Base-by-base conservation (phyloP, 2,113 vertebrate genomes). In the Lophura nycthemera region DNA sequence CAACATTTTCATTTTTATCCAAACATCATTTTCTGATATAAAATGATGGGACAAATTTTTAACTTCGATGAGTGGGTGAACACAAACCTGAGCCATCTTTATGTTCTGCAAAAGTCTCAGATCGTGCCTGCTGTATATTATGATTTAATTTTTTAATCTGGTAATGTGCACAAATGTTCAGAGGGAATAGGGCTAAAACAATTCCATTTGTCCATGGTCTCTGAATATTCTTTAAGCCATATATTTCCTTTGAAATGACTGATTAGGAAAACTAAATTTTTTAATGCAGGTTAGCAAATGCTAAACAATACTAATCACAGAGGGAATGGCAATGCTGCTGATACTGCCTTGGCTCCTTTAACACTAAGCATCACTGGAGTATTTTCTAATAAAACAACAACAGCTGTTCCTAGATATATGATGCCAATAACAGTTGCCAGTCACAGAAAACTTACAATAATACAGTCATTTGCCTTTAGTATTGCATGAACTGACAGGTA, bases 321-420 rank as follows among this genome's bases (percentile, higher is more conserved):
- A 79, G 86, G 83, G 73, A 90, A 93, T 36, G 52, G 63, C 36
- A 65, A 40, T 36, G 56, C 52, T 92, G 57, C 69, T 81, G 76
- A 63, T 86, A 34, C 59, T 84, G 73, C n/a, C 76, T 95, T 97
- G 94, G 95, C 93, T 97, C 48, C 36, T 81, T 95, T 18, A 90
- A 59, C 40, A 34, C 32, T 65, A 79, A 86, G 70, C 81, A 88
- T 95, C 93, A 93, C 88, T 94, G 80, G 83, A 91, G 88, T 86
- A 82, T 95, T 96, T 95, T 95, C 88, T 95, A 95, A 96, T 95
- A 95, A 96, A 95, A 95, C 91, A 97, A 92, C 88, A 96, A 88
- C 96, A 97, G 80, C 89, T 97, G 95, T 97, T 97, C 79, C 91
- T 95, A 78, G 83, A 91, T 94, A 84, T 45, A 90, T 82, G 77